A percentile compares a stretch with the other conserved stretches of the same genome.
Conservation (phyloP, 2,113 vertebrate genomes). For the Syngnathus floridae region DNA sequence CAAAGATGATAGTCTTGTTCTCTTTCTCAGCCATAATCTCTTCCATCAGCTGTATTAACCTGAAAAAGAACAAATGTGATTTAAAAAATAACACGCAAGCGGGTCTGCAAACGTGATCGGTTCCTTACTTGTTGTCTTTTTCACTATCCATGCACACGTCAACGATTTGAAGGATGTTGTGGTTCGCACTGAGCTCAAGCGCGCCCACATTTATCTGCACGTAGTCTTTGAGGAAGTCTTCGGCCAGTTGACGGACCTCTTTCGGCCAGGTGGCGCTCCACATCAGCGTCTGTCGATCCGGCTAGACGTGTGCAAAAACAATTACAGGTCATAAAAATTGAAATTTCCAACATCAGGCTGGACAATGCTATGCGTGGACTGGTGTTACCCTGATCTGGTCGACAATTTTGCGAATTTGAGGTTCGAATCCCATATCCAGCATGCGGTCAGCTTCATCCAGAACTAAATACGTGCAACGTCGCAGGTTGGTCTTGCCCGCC, state of each 20-base stretch:
- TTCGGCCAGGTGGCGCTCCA: slow-evolving; percentile 98
- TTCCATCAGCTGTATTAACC: slow-evolving; percentile 90
- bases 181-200: slow-evolving; percentile 90
- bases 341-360: too few species aligned
- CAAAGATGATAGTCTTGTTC: slow-evolving; percentile 97
- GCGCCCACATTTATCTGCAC: slow-evolving; percentile 94
- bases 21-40: slow-evolving; percentile 99
- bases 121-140: slow-evolving; percentile 85
- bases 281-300: slow-evolving; percentile 93
- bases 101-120: neutral
- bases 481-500: slow-evolving; percentile 88
- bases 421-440: slow-evolving; percentile 97
- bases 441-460: slow-evolving; percentile 93
- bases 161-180: slow-evolving; percentile 96
- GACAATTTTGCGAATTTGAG: slow-evolving; percentile 94
- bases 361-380: too few species aligned
- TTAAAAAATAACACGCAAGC: neutral
- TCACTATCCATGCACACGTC: slow-evolving; percentile 92
- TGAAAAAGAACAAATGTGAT: slow-evolving; percentile 34
- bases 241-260: slow-evolving; percentile 91
- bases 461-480: slow-evolving; percentile 89
- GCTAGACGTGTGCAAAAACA: slow-evolving; percentile 58
- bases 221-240: slow-evolving; percentile 91
- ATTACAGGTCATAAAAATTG: neutral
- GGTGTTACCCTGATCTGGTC: slow-evolving; percentile 85